Conservation (phyloP, 2,113 vertebrate genomes). For the Plectropomus leopardus region DNA sequence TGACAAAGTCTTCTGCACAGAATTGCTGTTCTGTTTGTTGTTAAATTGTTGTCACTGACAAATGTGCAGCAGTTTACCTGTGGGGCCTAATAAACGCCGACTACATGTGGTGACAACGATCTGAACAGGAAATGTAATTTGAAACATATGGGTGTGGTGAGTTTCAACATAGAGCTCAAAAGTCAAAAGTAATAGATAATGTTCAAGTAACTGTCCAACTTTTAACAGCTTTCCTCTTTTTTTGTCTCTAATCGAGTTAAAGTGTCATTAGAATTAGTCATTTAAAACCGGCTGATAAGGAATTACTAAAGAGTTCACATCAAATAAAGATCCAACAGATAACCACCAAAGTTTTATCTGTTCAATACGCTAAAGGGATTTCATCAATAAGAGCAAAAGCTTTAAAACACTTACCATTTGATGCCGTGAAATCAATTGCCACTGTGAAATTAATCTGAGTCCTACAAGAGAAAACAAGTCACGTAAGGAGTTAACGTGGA, state of each 20-base stretch:
- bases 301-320: slow-evolving; percentile 18
- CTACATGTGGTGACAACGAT: not conserved
- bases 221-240: slow-evolving; percentile 9
- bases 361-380: slow-evolving; percentile 8
- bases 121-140: slow-evolving; percentile 18
- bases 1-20: not conserved
- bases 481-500: slow-evolving; percentile 18
- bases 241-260: not conserved
- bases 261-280: not conserved
- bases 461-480: slow-evolving; percentile 83
- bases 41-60: slow-evolving; percentile 28
- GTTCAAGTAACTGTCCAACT: slow-evolving; percentile 10
- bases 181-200: slow-evolving; percentile 22
- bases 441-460: slow-evolving; percentile 99
- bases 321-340: slow-evolving; percentile 21
- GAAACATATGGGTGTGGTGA: slow-evolving; percentile 14
- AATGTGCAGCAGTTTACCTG: slow-evolving; percentile 22
- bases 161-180: not conserved
- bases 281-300: slow-evolving; percentile 19
- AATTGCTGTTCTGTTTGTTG: slow-evolving; percentile 11
- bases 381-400: slow-evolving; percentile 23
- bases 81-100: slow-evolving; percentile 24
- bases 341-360: slow-evolving; percentile 17
- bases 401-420: slow-evolving; percentile 92
- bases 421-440: slow-evolving; percentile 99